phyloP scores from a whole-genome alignment of 35 echinoderm and acorn worm species.

The Patiria miniata region DNA sequence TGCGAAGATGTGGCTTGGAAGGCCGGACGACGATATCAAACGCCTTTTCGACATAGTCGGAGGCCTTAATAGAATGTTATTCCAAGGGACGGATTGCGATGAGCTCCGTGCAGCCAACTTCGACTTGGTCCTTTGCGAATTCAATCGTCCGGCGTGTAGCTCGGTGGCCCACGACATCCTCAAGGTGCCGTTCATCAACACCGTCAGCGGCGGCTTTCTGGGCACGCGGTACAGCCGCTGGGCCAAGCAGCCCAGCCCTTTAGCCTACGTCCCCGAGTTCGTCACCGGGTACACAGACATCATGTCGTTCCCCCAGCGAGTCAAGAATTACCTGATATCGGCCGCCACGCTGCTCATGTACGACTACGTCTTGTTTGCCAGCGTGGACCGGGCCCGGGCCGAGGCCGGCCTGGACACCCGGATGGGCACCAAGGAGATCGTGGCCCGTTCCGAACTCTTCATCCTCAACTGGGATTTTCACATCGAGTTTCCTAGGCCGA shows the following conservation, averaged over 20 bases:
- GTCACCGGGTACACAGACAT: constrained; percentile 8
- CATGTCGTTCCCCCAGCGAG: neutral
- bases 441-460: constrained; percentile 12
- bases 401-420: neutral
- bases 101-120: neutral
- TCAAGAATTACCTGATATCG: neutral
- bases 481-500: constrained; percentile 42
- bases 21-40: neutral
- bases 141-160: neutral
- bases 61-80: too few relatives aligned
- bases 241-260: neutral
- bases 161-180: neutral
- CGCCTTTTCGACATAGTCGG: neutral
- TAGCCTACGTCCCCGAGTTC: constrained; percentile 36
- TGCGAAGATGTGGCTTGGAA: neutral
- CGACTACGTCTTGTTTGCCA: neutral
- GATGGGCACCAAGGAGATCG: neutral
- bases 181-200: neutral
- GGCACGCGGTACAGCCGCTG: neutral
- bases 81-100: neutral
- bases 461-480: constrained; percentile 30
- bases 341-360: neutral
- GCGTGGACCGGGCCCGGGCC: neutral
- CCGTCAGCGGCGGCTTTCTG: neutral
- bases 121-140: neutral